These are phyloP conservation scores for Nibea albiflora DNA, from an alignment of 2,113 vertebrate species.

Conservation along the genomic window DNA sequence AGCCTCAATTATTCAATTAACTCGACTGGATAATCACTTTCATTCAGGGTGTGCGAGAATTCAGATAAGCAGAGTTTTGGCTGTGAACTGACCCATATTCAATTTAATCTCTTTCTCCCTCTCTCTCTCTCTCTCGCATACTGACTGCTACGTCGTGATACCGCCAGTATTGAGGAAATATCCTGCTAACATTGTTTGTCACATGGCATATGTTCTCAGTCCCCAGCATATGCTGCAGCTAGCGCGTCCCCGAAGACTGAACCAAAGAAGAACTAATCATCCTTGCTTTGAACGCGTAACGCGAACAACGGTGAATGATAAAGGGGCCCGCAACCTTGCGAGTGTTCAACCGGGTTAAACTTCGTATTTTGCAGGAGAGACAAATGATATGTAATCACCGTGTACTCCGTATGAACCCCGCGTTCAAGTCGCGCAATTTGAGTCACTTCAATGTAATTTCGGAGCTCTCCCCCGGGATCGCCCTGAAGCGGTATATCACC, in stretches of 20 bases:
- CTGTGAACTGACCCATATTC: constrained; percentile 72
- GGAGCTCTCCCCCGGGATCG: constrained; percentile 39
- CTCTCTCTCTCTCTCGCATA: constrained; percentile 17
- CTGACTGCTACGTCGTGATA: constrained; percentile 42
- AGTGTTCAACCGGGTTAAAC: constrained; percentile 20
- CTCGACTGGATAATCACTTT: constrained; percentile 53
- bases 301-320: constrained; percentile 23
- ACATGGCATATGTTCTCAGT: constrained; percentile 25
- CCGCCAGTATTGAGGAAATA: constrained; percentile 43
- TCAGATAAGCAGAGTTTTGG: constrained; percentile 73
- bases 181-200: constrained; percentile 43
- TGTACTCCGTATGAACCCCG: constrained; percentile 68
- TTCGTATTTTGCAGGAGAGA: not conserved
- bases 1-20: constrained; percentile 67
- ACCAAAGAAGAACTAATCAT: no score
- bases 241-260: not conserved
- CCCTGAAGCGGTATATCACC: constrained; percentile 60
- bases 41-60: constrained; percentile 65
- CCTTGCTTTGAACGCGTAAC: no score
- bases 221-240: constrained; percentile 6
- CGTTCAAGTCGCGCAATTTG: constrained; percentile 53
- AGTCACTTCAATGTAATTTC: constrained; percentile 68
- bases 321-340: not conserved
- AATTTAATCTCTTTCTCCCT: constrained; percentile 52
- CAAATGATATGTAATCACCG: constrained; percentile 33